A percentile compares a stretch with the other conserved stretches of the same genome.
phyloP scores from a whole-genome alignment of 1,140 invertebrate species.

The Achatina immaculata region DNA sequence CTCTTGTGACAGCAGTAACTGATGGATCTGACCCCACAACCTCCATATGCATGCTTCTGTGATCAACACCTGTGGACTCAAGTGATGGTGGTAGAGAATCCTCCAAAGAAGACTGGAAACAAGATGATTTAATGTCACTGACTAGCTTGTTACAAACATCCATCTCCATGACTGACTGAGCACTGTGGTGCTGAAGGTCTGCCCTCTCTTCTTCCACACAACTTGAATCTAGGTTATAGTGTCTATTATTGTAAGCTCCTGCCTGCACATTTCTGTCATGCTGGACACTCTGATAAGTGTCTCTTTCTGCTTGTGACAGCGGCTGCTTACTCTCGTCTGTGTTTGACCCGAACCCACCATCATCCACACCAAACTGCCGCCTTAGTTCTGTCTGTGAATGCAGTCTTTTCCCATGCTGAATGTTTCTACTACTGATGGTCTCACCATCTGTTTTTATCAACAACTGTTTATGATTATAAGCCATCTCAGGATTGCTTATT shows the following conservation, averaged over 20 bases:
- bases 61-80: slow-evolving; percentile 21
- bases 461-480: not conserved
- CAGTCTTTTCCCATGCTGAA: too few species aligned
- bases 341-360: not conserved
- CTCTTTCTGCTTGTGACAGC: not conserved
- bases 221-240: too few species aligned
- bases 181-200: slow-evolving; percentile 8
- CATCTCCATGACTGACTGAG: slow-evolving; percentile 41
- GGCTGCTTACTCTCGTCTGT: too few species aligned
- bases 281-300: too few species aligned
- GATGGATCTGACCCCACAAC: not conserved
- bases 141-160: slow-evolving; percentile 43
- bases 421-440: too few species aligned
- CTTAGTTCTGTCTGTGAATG: not conserved
- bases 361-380: not conserved
- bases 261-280: too few species aligned
- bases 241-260: too few species aligned
- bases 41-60: slow-evolving; percentile 7
- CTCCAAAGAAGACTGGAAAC: not conserved
- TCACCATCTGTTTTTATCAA: too few species aligned
- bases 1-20: not conserved
- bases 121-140: slow-evolving; percentile 27
- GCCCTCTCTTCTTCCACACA: not conserved
- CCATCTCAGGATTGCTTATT: not conserved
- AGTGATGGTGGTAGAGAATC: not conserved